phyloP scores from a whole-genome alignment of 2,113 vertebrate genomes.

The Podocnemis expansa region DNA sequence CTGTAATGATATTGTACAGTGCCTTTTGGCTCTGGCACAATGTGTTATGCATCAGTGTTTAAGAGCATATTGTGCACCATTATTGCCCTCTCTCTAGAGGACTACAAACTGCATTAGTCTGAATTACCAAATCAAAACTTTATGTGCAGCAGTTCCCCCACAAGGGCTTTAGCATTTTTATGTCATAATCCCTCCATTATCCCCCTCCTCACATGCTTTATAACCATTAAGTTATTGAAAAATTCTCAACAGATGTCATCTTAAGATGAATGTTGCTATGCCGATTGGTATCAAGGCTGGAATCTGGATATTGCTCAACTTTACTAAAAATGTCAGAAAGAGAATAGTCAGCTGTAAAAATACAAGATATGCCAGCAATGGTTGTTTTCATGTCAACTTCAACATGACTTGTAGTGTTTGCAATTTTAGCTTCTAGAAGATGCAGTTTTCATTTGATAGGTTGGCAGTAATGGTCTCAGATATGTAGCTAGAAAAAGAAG shows the following conservation, averaged over 20 bases:
- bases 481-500: conserved; percentile 27
- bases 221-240: conserved; percentile 87
- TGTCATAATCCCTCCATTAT: conserved; percentile 84
- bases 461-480: conserved; percentile 38
- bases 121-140: conserved; percentile 86
- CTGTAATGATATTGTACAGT: conserved; percentile 83
- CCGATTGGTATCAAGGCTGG: conserved; percentile 83
- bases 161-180: conserved; percentile 87
- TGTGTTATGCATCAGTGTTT: conserved; percentile 85
- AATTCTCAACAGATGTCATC: conserved; percentile 90
- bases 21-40: conserved; percentile 83
- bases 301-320: conserved; percentile 84
- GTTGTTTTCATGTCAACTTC: conserved; percentile 76
- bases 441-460: conserved; percentile 45
- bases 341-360: conserved; percentile 85
- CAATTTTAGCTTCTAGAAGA: conserved; percentile 60
- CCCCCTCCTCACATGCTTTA: conserved; percentile 77
- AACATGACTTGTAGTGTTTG: conserved; percentile 61
- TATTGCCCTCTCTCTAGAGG: conserved; percentile 84
- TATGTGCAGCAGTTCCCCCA: conserved; percentile 79
- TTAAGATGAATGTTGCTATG: conserved; percentile 88
- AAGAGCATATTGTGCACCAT: conserved; percentile 84
- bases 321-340: conserved; percentile 78
- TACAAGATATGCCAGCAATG: conserved; percentile 76
- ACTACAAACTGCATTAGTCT: conserved; percentile 86